Evolutionary conservation across 2,113 vertebrate genomes (phyloP).

Genomic region (Synchiropus splendidus): DNA sequence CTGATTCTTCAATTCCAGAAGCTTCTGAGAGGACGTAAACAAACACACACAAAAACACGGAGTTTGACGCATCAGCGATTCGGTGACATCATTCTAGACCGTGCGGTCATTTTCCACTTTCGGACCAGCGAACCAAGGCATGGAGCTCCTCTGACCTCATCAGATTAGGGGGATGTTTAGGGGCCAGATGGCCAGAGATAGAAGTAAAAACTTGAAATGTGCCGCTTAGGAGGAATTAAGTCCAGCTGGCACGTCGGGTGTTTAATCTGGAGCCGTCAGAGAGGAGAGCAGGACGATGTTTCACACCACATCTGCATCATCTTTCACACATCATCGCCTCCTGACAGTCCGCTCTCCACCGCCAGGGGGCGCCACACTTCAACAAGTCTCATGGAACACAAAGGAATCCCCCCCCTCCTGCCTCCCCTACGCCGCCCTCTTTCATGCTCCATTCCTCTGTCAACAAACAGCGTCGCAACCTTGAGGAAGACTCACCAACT

Average conservation of each 20-base stretch:
- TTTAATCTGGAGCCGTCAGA: background rate
- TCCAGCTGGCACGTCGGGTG: slow-evolving; percentile 2
- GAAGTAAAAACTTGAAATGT: slow-evolving; percentile 27
- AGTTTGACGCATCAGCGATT: background rate
- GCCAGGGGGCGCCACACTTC: too few species aligned
- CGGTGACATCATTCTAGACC: background rate
- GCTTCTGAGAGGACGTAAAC: slow-evolving; percentile 41
- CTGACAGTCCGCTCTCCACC: too few species aligned
- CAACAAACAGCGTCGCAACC: too few species aligned
- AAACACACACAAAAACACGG: slow-evolving; percentile 20
- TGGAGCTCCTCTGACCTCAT: slow-evolving; percentile 29
- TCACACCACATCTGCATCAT: too few species aligned
- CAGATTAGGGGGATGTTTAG: slow-evolving; percentile 44
- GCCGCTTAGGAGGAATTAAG: slow-evolving; percentile 22
- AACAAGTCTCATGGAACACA: too few species aligned
- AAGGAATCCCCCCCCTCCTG: too few species aligned
- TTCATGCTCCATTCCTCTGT: too few species aligned
- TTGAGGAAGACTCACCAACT: too few species aligned
- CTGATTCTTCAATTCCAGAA: slow-evolving; percentile 63
- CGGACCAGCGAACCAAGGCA: slow-evolving; percentile 1
- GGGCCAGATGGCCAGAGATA: slow-evolving; percentile 6
- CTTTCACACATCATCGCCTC: too few species aligned
- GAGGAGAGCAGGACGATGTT: slow-evolving; percentile 1
- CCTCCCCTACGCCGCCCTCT: too few species aligned
- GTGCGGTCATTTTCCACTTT: too few species aligned